These are phyloP conservation scores for Brachylomia viminalis DNA, from an alignment of 2,888 invertebrate species.

Conservation along the genomic window DNA sequence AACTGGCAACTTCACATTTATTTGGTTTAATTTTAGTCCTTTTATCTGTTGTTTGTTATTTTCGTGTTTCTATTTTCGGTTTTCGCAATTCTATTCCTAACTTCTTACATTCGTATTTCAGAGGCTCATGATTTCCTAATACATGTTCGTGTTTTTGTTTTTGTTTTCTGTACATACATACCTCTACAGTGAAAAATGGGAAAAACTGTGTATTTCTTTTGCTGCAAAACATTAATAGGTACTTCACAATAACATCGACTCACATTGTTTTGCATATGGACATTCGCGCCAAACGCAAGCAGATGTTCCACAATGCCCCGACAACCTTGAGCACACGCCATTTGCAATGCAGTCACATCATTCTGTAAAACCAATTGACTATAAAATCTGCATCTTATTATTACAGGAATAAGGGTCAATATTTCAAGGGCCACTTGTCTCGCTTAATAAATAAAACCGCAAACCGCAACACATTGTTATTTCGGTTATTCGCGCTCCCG, in stretches of 20 bases:
- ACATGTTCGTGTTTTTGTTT: conserved; percentile 4
- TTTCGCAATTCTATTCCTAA: background rate
- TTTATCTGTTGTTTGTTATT: background rate
- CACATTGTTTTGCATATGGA: conserved; percentile 93
- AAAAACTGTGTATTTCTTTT: background rate
- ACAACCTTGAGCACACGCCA: conserved; percentile 93
- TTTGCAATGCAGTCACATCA: conserved; percentile 92
- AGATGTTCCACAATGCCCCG: conserved; percentile 92
- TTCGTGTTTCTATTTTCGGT: background rate
- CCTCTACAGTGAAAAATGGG: background rate
- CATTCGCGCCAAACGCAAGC: conserved; percentile 91
- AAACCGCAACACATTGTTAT: conserved; percentile 37
- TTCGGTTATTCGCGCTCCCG: conserved; percentile 22
- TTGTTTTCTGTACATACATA: no score
- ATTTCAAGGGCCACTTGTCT: conserved; percentile 2
- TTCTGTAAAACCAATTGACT: conserved; percentile 84
- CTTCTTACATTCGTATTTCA: background rate
- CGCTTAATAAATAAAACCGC: conserved; percentile 20
- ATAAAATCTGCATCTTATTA: conserved; percentile 17
- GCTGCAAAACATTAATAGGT: background rate
- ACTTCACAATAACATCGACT: conserved; percentile 63
- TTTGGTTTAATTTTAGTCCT: no score
- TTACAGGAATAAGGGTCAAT: background rate
- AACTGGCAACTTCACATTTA: background rate
- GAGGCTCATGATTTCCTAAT: conserved; percentile 26